A percentile compares a stretch with the other conserved stretches of the same genome.
Conservation (phyloP, 2,113 vertebrate genomes). For the Chitala chitala region DNA sequence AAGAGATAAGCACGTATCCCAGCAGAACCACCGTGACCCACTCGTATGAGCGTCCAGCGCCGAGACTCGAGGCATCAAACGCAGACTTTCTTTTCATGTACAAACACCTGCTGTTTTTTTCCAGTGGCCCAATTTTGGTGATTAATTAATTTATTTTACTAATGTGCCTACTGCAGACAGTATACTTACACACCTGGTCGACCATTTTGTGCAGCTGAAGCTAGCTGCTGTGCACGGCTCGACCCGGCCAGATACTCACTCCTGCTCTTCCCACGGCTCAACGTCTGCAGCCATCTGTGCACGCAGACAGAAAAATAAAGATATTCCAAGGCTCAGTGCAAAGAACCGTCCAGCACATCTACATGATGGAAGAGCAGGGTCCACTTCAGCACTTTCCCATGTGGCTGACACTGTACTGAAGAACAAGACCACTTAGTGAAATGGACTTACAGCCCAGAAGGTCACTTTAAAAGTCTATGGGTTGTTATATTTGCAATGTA, state of each 20-base stretch:
- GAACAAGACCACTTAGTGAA: too few relatives aligned
- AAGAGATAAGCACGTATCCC: too few relatives aligned
- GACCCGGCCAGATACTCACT: constrained; percentile 32
- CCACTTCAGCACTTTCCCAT: too few relatives aligned
- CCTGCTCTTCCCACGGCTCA: background rate
- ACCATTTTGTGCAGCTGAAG: constrained; percentile 21
- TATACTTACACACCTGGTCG: background rate
- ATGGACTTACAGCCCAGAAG: too few relatives aligned
- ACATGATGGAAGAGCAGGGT: too few relatives aligned
- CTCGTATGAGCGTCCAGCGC: background rate
- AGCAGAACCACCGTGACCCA: background rate
- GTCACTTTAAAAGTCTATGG: too few relatives aligned
- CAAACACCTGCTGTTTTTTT: background rate
- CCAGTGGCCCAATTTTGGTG: background rate
- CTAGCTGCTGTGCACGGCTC: constrained; percentile 25
- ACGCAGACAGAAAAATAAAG: too few relatives aligned
- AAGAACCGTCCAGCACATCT: too few relatives aligned
- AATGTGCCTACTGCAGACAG: background rate
- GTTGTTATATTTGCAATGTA: too few relatives aligned
- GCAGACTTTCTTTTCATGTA: background rate
- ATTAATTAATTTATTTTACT: background rate
- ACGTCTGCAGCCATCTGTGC: background rate
- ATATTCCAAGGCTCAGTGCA: too few relatives aligned
- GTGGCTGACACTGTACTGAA: too few relatives aligned
- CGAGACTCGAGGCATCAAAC: background rate